Percentiles rank a stretch among this genome's conserved stretches.
Conservation (phyloP, 2,888 invertebrate genomes). For the Julus scandinavius region DNA sequence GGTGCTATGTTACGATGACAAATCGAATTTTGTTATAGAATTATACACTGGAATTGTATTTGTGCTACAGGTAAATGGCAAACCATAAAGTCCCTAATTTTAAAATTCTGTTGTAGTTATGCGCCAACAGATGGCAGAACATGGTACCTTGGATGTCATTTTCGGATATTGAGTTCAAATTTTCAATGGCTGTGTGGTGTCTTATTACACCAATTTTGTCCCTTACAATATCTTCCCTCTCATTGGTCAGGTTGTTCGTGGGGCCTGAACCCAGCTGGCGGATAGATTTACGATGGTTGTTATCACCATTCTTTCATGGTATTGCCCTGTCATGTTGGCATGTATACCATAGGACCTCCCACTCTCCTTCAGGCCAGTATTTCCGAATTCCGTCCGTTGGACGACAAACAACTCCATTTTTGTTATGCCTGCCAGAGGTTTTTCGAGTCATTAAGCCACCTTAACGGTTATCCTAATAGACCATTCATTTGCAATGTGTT, state of each 20-base stretch:
- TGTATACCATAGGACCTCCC: neutral
- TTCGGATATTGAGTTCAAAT: neutral
- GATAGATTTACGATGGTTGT: neutral
- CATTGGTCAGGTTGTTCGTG: neutral
- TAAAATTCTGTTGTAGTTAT: neutral
- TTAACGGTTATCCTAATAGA: conserved; percentile 17
- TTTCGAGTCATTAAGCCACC: neutral
- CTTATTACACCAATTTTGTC: neutral
- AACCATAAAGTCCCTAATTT: neutral
- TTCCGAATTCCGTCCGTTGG: neutral
- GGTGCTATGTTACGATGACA: too few relatives aligned
- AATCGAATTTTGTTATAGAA: too few relatives aligned
- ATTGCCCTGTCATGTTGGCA: neutral
- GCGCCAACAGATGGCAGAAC: neutral
- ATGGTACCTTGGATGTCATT: neutral
- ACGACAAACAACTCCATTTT: neutral
- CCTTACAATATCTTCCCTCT: neutral
- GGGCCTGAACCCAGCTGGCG: conserved; percentile 18
- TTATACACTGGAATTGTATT: too few relatives aligned
- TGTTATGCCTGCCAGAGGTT: neutral
- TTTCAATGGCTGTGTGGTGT: neutral
- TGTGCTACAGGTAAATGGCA: too few relatives aligned
- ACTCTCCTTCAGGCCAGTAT: neutral
- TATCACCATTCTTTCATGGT: neutral
- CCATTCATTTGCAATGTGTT: neutral